Base-by-base conservation (phyloP, 2,113 vertebrate genomes). In the Epinephelus lanceolatus region DNA sequence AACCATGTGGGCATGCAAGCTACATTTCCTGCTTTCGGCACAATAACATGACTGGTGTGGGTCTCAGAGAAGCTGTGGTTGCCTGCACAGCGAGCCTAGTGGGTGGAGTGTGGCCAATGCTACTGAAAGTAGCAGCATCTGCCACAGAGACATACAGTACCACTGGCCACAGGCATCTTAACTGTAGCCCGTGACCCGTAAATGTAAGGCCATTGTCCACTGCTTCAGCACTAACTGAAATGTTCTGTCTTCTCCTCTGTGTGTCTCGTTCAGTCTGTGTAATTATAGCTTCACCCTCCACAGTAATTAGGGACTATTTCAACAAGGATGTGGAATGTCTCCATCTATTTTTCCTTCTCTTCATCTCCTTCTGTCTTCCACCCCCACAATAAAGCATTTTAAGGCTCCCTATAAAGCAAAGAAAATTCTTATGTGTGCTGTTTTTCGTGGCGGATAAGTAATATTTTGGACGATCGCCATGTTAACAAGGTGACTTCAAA, bases 271-370 rank as follows among this genome's bases (percentile, higher is more conserved):
- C 88, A 76, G 81, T 81, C 88, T 70, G 49, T 86, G 61, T 93
- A 93, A 95, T 95, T 93, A 95, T 86, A 94, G 86, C 85, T 89
- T 91, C 79, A 87, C 81, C 83, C 84, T 89, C 80, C 83, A 80
- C 87, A 85, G 90, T 93, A 94, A 95, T 95, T 92, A 95, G 79
- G 83, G 91, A 87, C 82, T 71, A 87, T 89, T 93, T 93, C 89
- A 88, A 92, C 91, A 63, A 91, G 89, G 92, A 92, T 81, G 87
- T 82, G 85, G 88, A 90, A 84, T 85, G 81, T 87, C 85, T 89
- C 89, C 84, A 85, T 91, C 78, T 79, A 75, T 61, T 81, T 87
- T 71, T 52, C 80, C 71, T 67, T 67, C 75, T 76, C 84, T 59
- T 72, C 86, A 65, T 76, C 83, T 86, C 61, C 56, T 51, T 40